These are phyloP conservation scores for Troides oblongomaculatus DNA, from an alignment of 2,888 invertebrate species.

Conservation along the genomic window DNA sequence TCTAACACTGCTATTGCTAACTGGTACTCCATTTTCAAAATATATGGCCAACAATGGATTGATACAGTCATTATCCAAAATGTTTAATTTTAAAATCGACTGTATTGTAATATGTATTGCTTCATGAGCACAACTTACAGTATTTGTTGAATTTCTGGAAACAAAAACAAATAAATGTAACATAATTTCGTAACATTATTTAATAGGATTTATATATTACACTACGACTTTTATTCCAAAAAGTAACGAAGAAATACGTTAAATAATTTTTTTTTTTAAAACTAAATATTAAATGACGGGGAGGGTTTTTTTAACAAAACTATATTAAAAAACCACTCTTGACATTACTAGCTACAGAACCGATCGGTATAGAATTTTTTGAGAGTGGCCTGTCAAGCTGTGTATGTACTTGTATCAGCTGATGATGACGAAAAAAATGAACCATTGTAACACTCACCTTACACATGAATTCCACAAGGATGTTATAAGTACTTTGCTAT, in stretches of 20 bases:
- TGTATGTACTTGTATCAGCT: too few relatives aligned
- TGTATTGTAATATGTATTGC: conserved; percentile 60
- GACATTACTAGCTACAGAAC: too few relatives aligned
- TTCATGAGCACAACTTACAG: conserved; percentile 46
- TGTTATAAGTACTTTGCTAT: conserved; percentile 32
- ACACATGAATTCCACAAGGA: conserved; percentile 66
- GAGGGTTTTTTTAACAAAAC: too few relatives aligned
- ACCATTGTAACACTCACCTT: conserved; percentile 48
- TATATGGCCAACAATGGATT: conserved; percentile 63
- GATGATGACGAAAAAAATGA: too few relatives aligned
- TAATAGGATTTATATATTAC: not conserved
- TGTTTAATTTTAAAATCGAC: conserved; percentile 47
- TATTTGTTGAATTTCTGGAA: conserved; percentile 54
- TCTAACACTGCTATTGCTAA: conserved; percentile 51
- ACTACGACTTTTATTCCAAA: too few relatives aligned
- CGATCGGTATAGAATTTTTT: too few relatives aligned
- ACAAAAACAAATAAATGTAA: not conserved
- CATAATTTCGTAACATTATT: not conserved
- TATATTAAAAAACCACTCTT: too few relatives aligned
- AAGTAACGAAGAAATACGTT: too few relatives aligned
- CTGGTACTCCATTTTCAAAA: conserved; percentile 65
- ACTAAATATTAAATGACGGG: too few relatives aligned
- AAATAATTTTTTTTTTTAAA: too few relatives aligned
- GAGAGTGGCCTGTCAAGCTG: too few relatives aligned
- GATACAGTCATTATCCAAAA: conserved; percentile 52